These are phyloP conservation scores for Carettochelys insculpta DNA, from an alignment of 2,113 vertebrate species.

Conservation along the genomic window DNA sequence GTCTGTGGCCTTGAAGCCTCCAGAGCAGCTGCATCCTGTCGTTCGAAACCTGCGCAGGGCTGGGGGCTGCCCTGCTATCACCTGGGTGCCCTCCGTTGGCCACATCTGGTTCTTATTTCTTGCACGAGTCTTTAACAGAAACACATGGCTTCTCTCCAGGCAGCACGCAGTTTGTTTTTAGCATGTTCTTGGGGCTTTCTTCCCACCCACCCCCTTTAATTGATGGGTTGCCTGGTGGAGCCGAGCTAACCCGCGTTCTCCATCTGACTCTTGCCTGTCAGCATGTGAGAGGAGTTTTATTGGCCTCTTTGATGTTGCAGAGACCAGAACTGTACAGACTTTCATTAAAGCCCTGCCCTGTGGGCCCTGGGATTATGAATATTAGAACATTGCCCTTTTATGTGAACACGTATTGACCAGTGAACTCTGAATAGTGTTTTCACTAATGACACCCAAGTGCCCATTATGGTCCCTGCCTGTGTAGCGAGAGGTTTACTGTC, in stretches of 20 bases:
- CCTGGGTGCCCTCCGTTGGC: constrained; percentile 16
- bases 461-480: constrained; percentile 63
- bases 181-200: neutral
- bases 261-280: constrained; percentile 40
- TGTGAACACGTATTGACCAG: constrained; percentile 61
- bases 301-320: constrained; percentile 63
- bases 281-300: constrained; percentile 46
- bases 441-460: constrained; percentile 72
- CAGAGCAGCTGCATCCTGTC: constrained; percentile 70
- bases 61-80: constrained; percentile 38
- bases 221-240: neutral
- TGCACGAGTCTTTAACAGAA: neutral
- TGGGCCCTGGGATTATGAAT: constrained; percentile 61
- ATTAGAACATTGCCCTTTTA: constrained; percentile 68
- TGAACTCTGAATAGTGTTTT: constrained; percentile 53
- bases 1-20: constrained; percentile 32
- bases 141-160: neutral
- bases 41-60: neutral
- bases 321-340: constrained; percentile 56
- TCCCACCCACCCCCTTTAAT: neutral
- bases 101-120: constrained; percentile 53
- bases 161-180: neutral
- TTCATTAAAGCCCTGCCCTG: constrained; percentile 61
- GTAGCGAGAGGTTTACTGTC: constrained; percentile 71
- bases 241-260: neutral